Evolutionary conservation across 1,140 invertebrate species (phyloP).

Genomic region (Plectrocnemia conspersa): DNA sequence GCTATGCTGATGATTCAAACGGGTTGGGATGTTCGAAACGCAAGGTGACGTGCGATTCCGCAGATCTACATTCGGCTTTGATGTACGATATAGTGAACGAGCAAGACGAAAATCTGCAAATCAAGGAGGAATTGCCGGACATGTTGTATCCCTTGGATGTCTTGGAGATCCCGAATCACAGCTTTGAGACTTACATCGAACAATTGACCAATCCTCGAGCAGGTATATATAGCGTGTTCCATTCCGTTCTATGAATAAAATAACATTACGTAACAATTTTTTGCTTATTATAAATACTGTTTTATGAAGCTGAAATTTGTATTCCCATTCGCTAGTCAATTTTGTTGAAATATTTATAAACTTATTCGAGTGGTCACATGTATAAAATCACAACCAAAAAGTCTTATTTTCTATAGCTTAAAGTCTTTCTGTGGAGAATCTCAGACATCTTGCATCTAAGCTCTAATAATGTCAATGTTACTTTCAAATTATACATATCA

Average conservation of each 20-base stretch:
- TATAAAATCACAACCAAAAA: not conserved
- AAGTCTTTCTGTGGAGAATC: too few species aligned
- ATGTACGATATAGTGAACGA: conserved; percentile 1
- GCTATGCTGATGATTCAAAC: not conserved
- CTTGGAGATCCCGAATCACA: conserved; percentile 21
- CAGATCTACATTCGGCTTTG: not conserved
- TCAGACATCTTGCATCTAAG: too few species aligned
- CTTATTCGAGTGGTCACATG: not conserved
- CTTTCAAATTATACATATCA: too few species aligned
- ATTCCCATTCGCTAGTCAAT: not conserved
- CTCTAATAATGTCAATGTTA: too few species aligned
- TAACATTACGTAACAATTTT: too few species aligned
- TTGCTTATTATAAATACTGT: too few species aligned
- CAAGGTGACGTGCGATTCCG: conserved; percentile 3
- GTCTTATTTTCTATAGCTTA: too few species aligned
- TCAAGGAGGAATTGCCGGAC: conserved; percentile 10
- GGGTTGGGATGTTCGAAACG: too few species aligned
- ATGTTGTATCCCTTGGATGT: conserved; percentile 26
- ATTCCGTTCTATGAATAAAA: not conserved
- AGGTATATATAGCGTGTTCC: conserved; percentile 16
- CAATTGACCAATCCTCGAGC: conserved; percentile 29
- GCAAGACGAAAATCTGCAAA: not conserved
- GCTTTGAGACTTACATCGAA: conserved; percentile 28
- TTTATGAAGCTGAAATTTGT: not conserved
- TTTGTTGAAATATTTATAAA: not conserved